A percentile compares a stretch with the other conserved stretches of the same genome.
These are phyloP conservation scores for Apis cerana DNA, from an alignment of 1,140 invertebrate genomes.

Conservation along the genomic window DNA sequence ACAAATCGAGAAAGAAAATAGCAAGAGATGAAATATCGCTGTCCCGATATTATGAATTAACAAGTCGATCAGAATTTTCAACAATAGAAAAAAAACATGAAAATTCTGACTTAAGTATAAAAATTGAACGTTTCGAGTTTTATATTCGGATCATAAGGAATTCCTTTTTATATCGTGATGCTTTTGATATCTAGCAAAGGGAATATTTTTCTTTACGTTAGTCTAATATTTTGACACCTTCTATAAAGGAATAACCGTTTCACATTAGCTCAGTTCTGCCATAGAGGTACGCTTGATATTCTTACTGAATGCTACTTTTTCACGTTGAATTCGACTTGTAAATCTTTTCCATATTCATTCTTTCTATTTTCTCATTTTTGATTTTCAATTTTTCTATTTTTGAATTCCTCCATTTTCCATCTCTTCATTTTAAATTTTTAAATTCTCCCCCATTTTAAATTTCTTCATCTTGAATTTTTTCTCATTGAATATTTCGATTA, in stretches of 20 bases:
- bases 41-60: background rate
- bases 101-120: background rate
- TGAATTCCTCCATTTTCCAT: too few relatives aligned
- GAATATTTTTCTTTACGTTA: background rate
- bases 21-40: background rate
- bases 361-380: too few relatives aligned
- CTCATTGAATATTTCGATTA: too few relatives aligned
- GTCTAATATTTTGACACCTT: background rate
- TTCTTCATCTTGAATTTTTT: too few relatives aligned
- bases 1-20: background rate
- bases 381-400: too few relatives aligned
- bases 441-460: too few relatives aligned
- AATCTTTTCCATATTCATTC: background rate
- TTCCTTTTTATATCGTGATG: background rate
- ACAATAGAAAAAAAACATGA: background rate
- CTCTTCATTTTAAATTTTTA: too few relatives aligned
- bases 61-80: background rate
- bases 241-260: background rate
- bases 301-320: background rate
- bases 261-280: background rate
- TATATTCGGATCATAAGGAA: background rate
- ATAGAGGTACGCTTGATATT: background rate
- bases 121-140: background rate
- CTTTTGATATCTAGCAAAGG: conserved; percentile 3
- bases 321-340: too few relatives aligned